Evolutionary conservation across 2,797 vertebrate species (phyloP).

Genomic region (Scyliorhinus canicula): DNA sequence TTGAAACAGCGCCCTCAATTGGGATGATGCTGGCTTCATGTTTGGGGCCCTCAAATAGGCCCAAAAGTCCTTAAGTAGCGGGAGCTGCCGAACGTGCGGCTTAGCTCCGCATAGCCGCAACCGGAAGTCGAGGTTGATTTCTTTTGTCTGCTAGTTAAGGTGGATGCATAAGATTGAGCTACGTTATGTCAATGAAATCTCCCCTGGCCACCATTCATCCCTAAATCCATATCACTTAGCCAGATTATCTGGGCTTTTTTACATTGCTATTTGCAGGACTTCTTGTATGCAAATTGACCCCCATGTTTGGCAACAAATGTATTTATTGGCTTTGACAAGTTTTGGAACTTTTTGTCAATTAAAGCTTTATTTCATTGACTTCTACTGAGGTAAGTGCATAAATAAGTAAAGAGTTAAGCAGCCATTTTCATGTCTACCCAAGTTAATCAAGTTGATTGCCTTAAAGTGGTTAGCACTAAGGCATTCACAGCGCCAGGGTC

Average conservation of each 20-base stretch:
- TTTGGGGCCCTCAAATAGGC: no score
- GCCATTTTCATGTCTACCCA: not conserved
- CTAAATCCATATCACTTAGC: not conserved
- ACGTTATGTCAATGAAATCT: not conserved
- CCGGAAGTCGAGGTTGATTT: not conserved
- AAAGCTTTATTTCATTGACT: not conserved
- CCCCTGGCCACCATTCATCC: not conserved
- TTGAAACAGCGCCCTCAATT: no score
- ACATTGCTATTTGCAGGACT: no score
- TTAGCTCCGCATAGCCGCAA: no score
- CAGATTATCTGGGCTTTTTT: no score
- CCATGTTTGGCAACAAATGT: not conserved
- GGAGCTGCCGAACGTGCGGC: no score
- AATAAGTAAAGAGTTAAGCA: not conserved
- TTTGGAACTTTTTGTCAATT: not conserved
- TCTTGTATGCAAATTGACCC: not conserved
- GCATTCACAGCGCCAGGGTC: no score
- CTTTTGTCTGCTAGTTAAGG: not conserved
- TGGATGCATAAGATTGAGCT: not conserved
- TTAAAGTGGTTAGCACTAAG: no score
- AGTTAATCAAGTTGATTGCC: not conserved
- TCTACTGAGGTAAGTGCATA: not conserved
- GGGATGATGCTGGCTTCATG: no score
- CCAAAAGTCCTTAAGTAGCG: no score
- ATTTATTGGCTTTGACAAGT: not conserved